A percentile compares a stretch with the other conserved stretches of the same genome.
Conservation (phyloP, 1,140 invertebrate genomes). For the Macrotrachela quadricornifera region DNA sequence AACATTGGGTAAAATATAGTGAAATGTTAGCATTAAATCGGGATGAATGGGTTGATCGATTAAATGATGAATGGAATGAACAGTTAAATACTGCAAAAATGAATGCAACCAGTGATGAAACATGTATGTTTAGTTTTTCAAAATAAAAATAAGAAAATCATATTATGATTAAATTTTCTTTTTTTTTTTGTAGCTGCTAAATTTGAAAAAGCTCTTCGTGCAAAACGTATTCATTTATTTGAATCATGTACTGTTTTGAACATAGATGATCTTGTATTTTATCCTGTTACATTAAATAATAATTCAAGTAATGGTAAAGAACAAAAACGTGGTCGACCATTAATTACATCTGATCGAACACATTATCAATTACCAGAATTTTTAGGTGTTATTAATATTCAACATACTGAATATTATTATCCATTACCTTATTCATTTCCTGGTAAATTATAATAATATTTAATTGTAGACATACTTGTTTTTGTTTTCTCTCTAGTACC, state of each 20-base stretch:
- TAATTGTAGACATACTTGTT: too few relatives aligned
- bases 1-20: conserved; percentile 49
- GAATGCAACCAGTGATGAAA: background rate
- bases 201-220: background rate
- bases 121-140: background rate
- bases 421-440: conserved; percentile 61
- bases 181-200: background rate
- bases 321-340: background rate
- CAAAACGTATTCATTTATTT: too few relatives aligned
- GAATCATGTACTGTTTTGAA: too few relatives aligned
- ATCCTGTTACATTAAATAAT: too few relatives aligned
- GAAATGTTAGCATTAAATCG: conserved; percentile 24
- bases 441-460: conserved; percentile 43
- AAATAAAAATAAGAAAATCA: background rate
- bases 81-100: conserved; percentile 1
- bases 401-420: conserved; percentile 90
- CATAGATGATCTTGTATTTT: too few relatives aligned
- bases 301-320: too few relatives aligned
- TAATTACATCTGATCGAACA: conserved; percentile 1
- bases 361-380: background rate
- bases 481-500: conserved; percentile 40
- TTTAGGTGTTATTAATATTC: conserved; percentile 34
- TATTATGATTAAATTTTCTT: too few relatives aligned
- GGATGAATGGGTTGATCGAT: conserved; percentile 28
- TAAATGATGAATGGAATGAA: conserved; percentile 23